These are phyloP conservation scores for Cantharis flavilabris DNA, from an alignment of 2,888 invertebrate species.

Conservation along the genomic window DNA sequence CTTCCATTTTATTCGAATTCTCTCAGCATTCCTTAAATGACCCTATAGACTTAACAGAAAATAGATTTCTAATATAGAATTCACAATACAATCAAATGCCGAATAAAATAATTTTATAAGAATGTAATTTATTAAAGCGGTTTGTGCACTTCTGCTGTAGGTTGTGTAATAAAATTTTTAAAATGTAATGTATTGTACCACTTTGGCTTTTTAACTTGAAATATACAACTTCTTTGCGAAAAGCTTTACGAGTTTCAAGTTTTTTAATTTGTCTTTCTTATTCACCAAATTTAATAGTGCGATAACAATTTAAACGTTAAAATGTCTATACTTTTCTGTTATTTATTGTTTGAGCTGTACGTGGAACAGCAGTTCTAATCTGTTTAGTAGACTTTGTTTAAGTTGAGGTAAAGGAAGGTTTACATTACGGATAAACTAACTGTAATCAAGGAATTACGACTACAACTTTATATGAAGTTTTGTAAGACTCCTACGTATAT, in stretches of 20 bases:
- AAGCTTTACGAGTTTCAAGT: not conserved
- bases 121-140: not conserved
- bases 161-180: not conserved
- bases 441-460: not conserved
- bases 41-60: slow-evolving; percentile 3
- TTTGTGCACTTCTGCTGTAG: not conserved
- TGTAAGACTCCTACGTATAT: not conserved
- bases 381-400: not conserved
- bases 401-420: not conserved
- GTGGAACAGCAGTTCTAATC: not conserved
- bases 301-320: not conserved
- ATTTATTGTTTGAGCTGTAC: not conserved
- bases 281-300: not conserved
- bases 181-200: not conserved
- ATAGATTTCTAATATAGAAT: slow-evolving; percentile 6
- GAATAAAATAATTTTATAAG: not conserved
- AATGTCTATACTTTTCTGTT: not conserved
- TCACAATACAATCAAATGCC: not conserved
- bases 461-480: not conserved
- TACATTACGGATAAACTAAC: not conserved
- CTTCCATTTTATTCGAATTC: slow-evolving; percentile 28
- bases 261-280: not conserved
- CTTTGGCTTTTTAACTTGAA: not conserved
- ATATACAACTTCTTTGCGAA: not conserved
- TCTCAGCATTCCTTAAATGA: slow-evolving; percentile 20